Conservation (phyloP, 2,888 invertebrate species). For the Mimumesa dahlbomi region DNA sequence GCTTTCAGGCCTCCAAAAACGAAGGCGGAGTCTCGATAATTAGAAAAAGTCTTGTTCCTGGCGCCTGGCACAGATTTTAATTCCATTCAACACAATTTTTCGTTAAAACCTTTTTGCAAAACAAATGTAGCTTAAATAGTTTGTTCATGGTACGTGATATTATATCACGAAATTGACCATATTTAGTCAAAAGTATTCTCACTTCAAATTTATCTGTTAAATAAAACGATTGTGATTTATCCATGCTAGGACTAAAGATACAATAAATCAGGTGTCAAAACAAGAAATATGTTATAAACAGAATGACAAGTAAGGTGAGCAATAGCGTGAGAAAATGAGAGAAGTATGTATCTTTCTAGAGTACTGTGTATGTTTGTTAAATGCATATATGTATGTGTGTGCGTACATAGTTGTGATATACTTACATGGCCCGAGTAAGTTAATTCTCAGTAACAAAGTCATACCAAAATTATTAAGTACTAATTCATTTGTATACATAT, state of each 20-base stretch:
- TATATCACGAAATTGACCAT: conserved; percentile 20
- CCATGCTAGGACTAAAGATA: conserved; percentile 16
- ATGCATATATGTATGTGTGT: conserved; percentile 39
- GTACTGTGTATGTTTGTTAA: conserved; percentile 35
- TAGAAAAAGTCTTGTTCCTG: conserved; percentile 41
- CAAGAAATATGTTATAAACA: conserved; percentile 30
- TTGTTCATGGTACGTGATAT: conserved; percentile 17
- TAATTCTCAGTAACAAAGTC: conserved; percentile 25
- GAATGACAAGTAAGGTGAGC: conserved; percentile 31
- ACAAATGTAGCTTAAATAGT: conserved; percentile 33
- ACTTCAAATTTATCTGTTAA: conserved; percentile 26
- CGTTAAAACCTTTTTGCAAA: conserved; percentile 43
- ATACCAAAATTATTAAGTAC: conserved; percentile 9
- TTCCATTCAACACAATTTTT: conserved; percentile 43
- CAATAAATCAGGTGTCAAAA: conserved; percentile 41
- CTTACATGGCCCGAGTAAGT: conserved; percentile 51
- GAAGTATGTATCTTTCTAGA: conserved; percentile 38
- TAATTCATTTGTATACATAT: conserved; percentile 15
- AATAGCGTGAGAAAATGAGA: conserved; percentile 36
- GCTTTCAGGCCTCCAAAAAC: conserved; percentile 95
- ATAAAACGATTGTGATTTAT: conserved; percentile 47
- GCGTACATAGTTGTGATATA: conserved; percentile 48
- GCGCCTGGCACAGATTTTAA: conserved; percentile 39
- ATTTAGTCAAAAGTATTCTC: conserved; percentile 23
- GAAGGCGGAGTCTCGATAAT: conserved; percentile 95